Evolutionary conservation across 2,797 vertebrate genomes (phyloP), one percentile per base, ranked within the genome.

Genomic region (Thunnus albacares): DNA sequence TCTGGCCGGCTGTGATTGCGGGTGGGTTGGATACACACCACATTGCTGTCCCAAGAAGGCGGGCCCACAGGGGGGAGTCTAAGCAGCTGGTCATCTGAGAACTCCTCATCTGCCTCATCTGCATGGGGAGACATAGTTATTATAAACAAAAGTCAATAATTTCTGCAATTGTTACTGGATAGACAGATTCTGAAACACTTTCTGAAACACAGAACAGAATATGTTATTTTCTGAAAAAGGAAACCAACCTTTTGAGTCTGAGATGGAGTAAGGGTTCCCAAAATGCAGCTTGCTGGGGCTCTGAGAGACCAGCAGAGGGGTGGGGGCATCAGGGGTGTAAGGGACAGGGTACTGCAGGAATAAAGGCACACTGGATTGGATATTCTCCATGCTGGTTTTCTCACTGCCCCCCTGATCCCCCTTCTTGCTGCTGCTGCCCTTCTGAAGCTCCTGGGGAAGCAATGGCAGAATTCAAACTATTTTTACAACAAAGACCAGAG

Each of bases 1-100:
- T 99, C 98, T 18, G 98, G 98, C 3, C 97, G 96, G 88, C 97
- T 98, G 71, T 96, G 96, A 86, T 99, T 98, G 85, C 98, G 97
- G 61, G 97, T 96, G 64, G 98, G 98, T 84, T 99, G 98, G 89
- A 98, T 98, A 75, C 98, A 98, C 81, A 99, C 98, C 13, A 99
- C 98, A 4, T 97, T 97, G 73, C 97, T 97, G 90, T 98, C 97
- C 98, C 97, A 99, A 52, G 97, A 97, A 43, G 95, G 95, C 3
- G 94, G 95, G 83, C 97, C 96, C 60, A 95, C 94, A 33, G 97
- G 97, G 80, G 97, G 97, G 73, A 96, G 91, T 80, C 97, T 96
- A 51, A 97, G 97, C 82, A 98, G 95, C 92, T 98, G 97, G 91
- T 98, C 97, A 87, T 97, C 96, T 70, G 96, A 97, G 92, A 98